phyloP scores from a whole-genome alignment of 2,888 invertebrate genomes.

The Lasioglossum figueresi region DNA sequence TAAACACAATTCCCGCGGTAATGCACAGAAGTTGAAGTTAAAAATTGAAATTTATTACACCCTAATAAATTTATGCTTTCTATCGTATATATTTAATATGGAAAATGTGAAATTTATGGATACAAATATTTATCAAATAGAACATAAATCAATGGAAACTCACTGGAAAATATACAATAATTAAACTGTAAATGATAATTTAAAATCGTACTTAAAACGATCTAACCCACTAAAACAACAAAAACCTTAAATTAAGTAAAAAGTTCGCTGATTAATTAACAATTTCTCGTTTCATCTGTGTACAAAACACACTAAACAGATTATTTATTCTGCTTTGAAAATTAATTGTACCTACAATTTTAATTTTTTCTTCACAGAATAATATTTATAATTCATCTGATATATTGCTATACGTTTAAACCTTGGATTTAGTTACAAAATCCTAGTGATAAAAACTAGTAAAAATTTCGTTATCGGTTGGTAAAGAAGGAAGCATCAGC shows the following conservation, averaged over 20 bases:
- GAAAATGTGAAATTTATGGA: background rate
- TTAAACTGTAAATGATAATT: background rate
- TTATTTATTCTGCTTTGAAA: background rate
- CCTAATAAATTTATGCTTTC: background rate
- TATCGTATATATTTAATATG: background rate
- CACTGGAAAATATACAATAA: background rate
- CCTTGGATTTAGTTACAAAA: background rate
- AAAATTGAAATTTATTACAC: background rate
- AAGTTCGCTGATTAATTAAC: background rate
- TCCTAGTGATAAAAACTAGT: background rate
- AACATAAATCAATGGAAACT: background rate
- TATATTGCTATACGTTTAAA: background rate
- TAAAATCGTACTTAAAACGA: background rate
- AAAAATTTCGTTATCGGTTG: slow-evolving; percentile 32
- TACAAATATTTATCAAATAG: background rate
- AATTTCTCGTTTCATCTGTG: background rate
- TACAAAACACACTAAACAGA: background rate
- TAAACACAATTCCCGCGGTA: background rate
- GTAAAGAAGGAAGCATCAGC: slow-evolving; percentile 58
- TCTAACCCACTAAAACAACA: background rate
- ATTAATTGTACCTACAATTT: background rate
- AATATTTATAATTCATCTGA: background rate
- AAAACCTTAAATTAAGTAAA: background rate
- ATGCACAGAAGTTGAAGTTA: background rate
- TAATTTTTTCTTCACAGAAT: background rate